These are phyloP conservation scores for Trichonephila clavipes DNA, from an alignment of 1,140 invertebrate species.

Conservation along the genomic window DNA sequence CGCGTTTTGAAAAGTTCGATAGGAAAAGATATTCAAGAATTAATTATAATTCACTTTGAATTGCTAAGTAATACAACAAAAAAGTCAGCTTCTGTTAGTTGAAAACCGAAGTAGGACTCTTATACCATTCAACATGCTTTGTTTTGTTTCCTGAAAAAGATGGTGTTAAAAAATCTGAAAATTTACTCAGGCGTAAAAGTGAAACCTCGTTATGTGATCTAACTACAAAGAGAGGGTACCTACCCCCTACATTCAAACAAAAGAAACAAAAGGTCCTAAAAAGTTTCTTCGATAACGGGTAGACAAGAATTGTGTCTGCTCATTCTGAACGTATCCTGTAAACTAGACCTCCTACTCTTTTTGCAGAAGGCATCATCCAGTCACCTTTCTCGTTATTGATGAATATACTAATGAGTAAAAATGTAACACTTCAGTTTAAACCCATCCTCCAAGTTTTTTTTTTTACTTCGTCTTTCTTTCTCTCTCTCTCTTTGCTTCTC, in stretches of 20 bases:
- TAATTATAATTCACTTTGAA: no score
- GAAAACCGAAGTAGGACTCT: not conserved
- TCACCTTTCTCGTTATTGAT: slow-evolving; percentile 53
- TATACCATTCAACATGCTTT: not conserved
- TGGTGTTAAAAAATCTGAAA: slow-evolving; percentile 15
- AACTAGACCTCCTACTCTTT: slow-evolving; percentile 33
- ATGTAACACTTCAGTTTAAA: slow-evolving; percentile 55
- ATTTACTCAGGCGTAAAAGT: slow-evolving; percentile 19
- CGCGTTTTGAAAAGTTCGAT: no score
- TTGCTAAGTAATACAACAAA: not conserved
- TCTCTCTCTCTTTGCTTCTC: not conserved
- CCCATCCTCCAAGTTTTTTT: slow-evolving; percentile 22
- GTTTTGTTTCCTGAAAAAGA: slow-evolving; percentile 7
- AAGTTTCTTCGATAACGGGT: slow-evolving; percentile 17
- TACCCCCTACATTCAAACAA: slow-evolving; percentile 21
- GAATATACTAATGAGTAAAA: slow-evolving; percentile 63
- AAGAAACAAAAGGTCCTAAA: slow-evolving; percentile 7
- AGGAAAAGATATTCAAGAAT: no score
- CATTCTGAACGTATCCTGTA: slow-evolving; percentile 16
- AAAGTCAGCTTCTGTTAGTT: not conserved
- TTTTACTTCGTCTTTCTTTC: slow-evolving; percentile 15
- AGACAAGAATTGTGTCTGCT: slow-evolving; percentile 34
- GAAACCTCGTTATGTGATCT: slow-evolving; percentile 30
- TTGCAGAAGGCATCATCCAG: slow-evolving; percentile 33
- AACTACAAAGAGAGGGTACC: slow-evolving; percentile 1